A percentile compares a stretch with the other conserved stretches of the same genome.
phyloP scores from a whole-genome alignment of 2,113 vertebrate species.

The Sorex araneus region DNA sequence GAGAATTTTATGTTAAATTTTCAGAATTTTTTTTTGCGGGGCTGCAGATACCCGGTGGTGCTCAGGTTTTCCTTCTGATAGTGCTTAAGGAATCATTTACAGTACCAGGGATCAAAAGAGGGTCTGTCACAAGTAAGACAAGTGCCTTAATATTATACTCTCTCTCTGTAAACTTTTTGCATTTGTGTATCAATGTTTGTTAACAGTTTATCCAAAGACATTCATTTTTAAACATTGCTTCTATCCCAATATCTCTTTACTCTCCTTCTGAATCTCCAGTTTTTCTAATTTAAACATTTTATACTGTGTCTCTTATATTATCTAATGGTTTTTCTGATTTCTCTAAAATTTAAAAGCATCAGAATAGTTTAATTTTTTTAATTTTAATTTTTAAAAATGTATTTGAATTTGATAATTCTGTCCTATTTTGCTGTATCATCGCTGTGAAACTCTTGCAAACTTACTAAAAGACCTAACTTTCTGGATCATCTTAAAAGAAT shows the following conservation, averaged over 20 bases:
- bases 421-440: background rate
- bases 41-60: no score
- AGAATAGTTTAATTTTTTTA: no score
- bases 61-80: no score
- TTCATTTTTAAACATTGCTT: background rate
- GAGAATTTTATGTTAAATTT: no score
- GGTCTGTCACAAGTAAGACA: no score
- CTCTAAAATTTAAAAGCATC: background rate
- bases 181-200: no score
- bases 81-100: no score
- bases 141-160: no score
- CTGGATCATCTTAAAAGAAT: background rate
- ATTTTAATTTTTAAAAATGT: background rate
- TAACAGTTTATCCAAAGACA: no score
- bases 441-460: background rate
- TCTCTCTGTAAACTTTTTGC: no score
- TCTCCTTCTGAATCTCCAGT: background rate
- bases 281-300: background rate
- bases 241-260: background rate
- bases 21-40: no score
- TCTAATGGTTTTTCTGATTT: background rate
- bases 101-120: no score
- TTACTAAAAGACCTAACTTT: background rate
- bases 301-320: background rate
- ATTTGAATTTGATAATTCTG: background rate